Evolutionary conservation across 2,113 vertebrate genomes (phyloP), one percentile per base, ranked within the genome.

Genomic region (Falcunculus frontatus): DNA sequence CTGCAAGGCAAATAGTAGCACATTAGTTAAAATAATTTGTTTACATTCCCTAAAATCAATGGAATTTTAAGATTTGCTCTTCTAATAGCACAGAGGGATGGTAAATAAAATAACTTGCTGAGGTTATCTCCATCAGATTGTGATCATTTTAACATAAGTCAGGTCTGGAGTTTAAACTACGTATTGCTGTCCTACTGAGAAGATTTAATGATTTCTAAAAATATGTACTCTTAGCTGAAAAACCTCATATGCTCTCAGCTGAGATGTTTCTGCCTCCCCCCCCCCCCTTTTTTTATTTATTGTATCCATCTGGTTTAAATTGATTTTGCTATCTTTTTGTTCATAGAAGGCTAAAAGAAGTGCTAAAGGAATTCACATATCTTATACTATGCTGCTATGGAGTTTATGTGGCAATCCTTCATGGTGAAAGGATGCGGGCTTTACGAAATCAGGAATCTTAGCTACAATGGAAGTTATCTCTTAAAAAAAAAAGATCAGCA

Each of bases 271-370:
- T 26, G 5, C 13, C 27, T 20, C 5, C 5, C 1, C 2, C 4
- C 1, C 3, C 3, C 2, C 9, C 4, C 1, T 1, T 3, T 6
- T 7, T 83, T 85, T 96, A 89, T 93, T 95, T 97, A 96, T 92
- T 68, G 37, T 37, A 46, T 20, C 62, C 92, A 63, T 91, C 77
- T 53, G 16, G 19, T 94, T 92, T 89, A 89, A 95, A 95, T 89
- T 94, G 87, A 94, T 95, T 97, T 95, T 87, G 35, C 73, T 89
- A 89, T 95, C 53, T 92, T 96, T 90, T 77, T 92, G 39, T 74
- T 95, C 89, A 77, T 47, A 84, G 55, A 70, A 84, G 18, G 8
- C 55, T 78, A 46, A 84, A 87, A 91, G 77, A 78, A 44, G 41
- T 11, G 5, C 74, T 91, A 60, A 72, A 35, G 53, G 69, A 84